These are phyloP conservation scores for Bicyclus anynana DNA, from an alignment of 1,140 invertebrate genomes.

Conservation along the genomic window DNA sequence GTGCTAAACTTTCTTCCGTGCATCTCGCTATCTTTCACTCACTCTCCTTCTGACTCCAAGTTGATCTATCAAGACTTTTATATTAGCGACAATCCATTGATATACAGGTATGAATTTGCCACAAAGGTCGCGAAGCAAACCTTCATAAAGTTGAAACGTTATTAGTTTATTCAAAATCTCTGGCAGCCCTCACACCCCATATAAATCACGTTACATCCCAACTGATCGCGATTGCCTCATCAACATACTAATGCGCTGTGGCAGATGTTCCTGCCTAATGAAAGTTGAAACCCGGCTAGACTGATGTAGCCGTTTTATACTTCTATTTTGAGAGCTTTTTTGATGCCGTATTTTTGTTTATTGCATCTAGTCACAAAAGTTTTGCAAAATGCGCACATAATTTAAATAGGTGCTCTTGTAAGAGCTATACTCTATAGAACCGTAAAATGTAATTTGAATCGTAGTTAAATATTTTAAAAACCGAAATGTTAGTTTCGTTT, in stretches of 20 bases:
- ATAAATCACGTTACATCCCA: conserved; percentile 71
- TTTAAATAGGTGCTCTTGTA: neutral
- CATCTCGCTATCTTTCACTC: too few relatives aligned
- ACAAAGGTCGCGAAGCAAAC: too few relatives aligned
- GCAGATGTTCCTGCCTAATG: conserved; percentile 48
- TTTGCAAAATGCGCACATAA: neutral
- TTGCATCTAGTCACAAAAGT: neutral
- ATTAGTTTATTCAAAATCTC: neutral
- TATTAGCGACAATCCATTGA: too few relatives aligned
- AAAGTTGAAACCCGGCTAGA: conserved; percentile 30
- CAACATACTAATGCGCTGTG: conserved; percentile 73
- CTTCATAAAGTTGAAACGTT: neutral
- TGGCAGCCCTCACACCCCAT: conserved; percentile 25
- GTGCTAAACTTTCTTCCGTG: too few relatives aligned
- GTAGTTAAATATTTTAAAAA: too few relatives aligned
- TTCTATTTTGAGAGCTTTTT: conserved; percentile 9
- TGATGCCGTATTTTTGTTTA: neutral
- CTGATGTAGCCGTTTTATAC: conserved; percentile 21
- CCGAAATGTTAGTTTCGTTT: too few relatives aligned
- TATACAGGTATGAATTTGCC: too few relatives aligned
- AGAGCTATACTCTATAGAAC: neutral
- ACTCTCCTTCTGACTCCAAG: too few relatives aligned
- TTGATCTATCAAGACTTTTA: too few relatives aligned
- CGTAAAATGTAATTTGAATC: neutral
- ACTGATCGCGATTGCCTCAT: conserved; percentile 71